phyloP scores from a whole-genome alignment of 2,797 vertebrate genomes.

The Poecilia picta region DNA sequence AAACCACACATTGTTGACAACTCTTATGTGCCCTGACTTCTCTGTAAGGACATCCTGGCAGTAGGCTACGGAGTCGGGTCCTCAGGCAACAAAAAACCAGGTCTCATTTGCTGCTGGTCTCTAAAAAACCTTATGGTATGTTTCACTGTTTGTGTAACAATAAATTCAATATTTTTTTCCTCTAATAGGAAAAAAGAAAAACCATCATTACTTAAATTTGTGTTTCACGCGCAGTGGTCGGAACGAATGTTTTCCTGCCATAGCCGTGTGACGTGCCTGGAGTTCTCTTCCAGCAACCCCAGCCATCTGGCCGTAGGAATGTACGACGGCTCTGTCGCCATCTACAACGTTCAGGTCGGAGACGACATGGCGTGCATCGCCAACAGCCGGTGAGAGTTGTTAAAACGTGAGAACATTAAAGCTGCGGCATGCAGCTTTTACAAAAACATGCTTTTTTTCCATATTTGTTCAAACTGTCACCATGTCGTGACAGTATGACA shows the following conservation, averaged over 20 bases:
- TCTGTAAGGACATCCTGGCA: constrained; percentile 87
- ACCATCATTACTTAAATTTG: neutral
- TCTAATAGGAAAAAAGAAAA: too few species aligned
- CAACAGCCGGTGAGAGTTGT: constrained; percentile 78
- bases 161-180: neutral
- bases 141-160: neutral
- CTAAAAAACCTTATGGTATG: constrained; percentile 88
- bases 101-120: constrained; percentile 93
- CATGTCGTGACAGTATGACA: too few species aligned
- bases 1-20: neutral
- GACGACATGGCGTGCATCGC: constrained; percentile 50
- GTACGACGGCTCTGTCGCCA: constrained; percentile 79
- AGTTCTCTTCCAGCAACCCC: constrained; percentile 83
- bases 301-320: constrained; percentile 85
- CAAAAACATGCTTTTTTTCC: too few species aligned
- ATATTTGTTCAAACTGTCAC: too few species aligned
- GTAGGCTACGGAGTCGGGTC: constrained; percentile 86
- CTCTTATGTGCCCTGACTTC: neutral
- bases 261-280: constrained; percentile 84
- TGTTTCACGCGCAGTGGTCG: constrained; percentile 84
- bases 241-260: constrained; percentile 82
- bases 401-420: neutral
- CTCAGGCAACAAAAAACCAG: constrained; percentile 77
- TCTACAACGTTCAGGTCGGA: constrained; percentile 78
- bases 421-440: too few species aligned